These are phyloP conservation scores for Lemur catta DNA, from an alignment of 2,797 vertebrate species.

Conservation along the genomic window DNA sequence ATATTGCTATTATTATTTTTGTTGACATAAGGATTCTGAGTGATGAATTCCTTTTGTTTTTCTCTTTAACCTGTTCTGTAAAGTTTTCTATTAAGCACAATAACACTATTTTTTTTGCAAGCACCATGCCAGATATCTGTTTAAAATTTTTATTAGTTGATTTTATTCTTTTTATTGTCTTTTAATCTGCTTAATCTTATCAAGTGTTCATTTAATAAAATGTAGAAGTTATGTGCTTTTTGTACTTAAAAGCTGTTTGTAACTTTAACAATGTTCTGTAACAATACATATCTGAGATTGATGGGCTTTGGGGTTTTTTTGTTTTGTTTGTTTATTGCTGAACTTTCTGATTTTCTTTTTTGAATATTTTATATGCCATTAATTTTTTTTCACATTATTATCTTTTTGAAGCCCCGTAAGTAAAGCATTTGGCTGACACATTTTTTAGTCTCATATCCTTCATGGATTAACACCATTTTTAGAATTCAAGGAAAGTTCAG, in stretches of 20 bases:
- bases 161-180: not conserved
- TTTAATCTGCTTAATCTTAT: not conserved
- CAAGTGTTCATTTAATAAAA: constrained; percentile 24
- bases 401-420: not conserved
- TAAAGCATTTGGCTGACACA: not conserved
- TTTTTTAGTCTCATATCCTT: not conserved
- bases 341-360: constrained; percentile 16
- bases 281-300: not conserved
- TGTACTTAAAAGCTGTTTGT: not conserved
- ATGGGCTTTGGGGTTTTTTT: not conserved
- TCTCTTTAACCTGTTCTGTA: not conserved
- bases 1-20: not conserved
- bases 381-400: not conserved
- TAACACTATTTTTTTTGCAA: not conserved
- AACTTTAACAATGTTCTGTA: not conserved
- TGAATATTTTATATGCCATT: not conserved
- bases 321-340: not conserved
- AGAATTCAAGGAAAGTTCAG: not conserved
- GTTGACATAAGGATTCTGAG: not conserved
- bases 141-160: not conserved
- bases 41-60: not conserved
- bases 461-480: not conserved
- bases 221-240: not conserved
- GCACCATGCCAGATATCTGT: not conserved
- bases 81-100: not conserved